phyloP scores from a whole-genome alignment of 2,113 vertebrate species.

The Austrofundulus limnaeus region DNA sequence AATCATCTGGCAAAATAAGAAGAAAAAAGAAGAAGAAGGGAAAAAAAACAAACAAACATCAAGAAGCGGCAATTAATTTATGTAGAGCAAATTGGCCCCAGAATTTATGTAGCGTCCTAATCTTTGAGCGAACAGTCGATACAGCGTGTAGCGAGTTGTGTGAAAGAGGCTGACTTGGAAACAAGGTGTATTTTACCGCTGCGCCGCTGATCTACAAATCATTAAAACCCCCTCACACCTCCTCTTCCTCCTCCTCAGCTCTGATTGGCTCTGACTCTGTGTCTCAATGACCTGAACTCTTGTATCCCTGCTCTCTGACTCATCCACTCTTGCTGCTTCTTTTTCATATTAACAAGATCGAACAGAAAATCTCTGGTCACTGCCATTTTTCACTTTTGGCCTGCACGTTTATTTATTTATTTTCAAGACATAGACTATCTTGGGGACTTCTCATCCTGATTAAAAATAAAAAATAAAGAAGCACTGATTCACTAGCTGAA shows the following conservation, averaged over 20 bases:
- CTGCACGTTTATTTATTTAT: background rate
- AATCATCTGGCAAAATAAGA: conserved; percentile 39
- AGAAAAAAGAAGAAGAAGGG: background rate
- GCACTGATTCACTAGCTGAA: background rate
- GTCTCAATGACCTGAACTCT: conserved; percentile 17
- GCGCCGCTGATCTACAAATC: conserved; percentile 47
- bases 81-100: conserved; percentile 43
- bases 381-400: background rate
- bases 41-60: background rate
- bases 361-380: background rate
- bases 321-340: conserved; percentile 11
- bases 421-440: background rate
- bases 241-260: conserved; percentile 4
- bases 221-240: conserved; percentile 43
- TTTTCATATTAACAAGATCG: conserved; percentile 20
- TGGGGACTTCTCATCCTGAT: background rate
- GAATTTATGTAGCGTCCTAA: conserved; percentile 50
- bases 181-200: conserved; percentile 46
- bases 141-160: conserved; percentile 11
- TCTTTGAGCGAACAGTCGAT: conserved; percentile 23
- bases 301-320: conserved; percentile 35
- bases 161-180: conserved; percentile 39
- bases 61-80: conserved; percentile 47
- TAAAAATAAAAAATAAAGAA: background rate
- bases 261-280: conserved; percentile 45